Percentiles rank a stretch among this genome's conserved stretches.
These are phyloP conservation scores for Zenarchopterus dispar DNA, from an alignment of 2,797 vertebrate species.

Conservation along the genomic window DNA sequence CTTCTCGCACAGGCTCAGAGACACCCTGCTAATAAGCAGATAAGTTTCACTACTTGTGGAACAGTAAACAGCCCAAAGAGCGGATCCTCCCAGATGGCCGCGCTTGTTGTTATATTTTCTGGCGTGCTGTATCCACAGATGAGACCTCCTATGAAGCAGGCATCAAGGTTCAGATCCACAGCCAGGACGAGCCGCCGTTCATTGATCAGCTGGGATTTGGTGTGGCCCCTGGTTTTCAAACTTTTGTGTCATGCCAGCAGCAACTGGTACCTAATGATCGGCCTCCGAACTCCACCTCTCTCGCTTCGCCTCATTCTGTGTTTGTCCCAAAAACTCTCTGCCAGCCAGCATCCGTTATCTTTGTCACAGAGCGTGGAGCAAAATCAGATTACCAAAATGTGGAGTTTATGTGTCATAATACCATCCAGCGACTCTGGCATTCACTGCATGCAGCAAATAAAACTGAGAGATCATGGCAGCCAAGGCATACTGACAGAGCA, in stretches of 20 bases:
- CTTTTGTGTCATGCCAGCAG: constrained; percentile 89
- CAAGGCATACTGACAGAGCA: constrained; percentile 39
- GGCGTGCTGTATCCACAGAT: constrained; percentile 84
- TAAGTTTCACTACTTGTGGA: background rate
- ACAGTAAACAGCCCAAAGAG: constrained; percentile 11
- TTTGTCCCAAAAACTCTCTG: constrained; percentile 37
- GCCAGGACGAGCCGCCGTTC: constrained; percentile 91
- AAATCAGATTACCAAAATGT: constrained; percentile 58
- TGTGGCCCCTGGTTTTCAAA: constrained; percentile 88
- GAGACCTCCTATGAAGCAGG: constrained; percentile 93
- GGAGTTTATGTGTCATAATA: constrained; percentile 34
- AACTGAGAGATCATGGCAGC: constrained; percentile 27
- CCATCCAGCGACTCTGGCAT: constrained; percentile 15
- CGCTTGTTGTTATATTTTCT: constrained; percentile 62
- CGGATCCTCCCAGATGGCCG: constrained; percentile 24
- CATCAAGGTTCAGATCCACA: constrained; percentile 96
- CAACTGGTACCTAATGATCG: constrained; percentile 83
- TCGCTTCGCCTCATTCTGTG: constrained; percentile 52
- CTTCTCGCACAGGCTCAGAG: constrained; percentile 1
- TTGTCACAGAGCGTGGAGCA: constrained; percentile 55
- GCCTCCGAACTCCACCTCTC: constrained; percentile 44
- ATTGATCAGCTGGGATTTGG: constrained; percentile 94
- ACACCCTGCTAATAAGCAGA: background rate
- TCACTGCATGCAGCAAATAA: constrained; percentile 20
- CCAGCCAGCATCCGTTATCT: constrained; percentile 37